Evolutionary conservation across 2,888 invertebrate species (phyloP).

Genomic region (Limenitis camilla): DNA sequence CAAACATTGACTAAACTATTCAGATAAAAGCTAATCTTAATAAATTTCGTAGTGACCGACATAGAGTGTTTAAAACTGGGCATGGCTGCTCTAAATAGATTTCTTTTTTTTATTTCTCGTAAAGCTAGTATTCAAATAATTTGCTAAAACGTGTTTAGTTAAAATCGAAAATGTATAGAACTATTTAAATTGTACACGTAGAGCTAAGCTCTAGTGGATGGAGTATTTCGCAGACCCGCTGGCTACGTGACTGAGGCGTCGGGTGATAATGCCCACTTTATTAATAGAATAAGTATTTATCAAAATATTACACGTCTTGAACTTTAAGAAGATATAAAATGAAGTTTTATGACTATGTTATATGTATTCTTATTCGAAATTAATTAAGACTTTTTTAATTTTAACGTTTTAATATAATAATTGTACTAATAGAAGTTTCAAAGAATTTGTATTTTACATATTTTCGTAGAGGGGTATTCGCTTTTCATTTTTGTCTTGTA

Average conservation of each 20-base stretch:
- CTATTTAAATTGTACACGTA: slow-evolving; percentile 7
- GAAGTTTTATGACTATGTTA: neutral
- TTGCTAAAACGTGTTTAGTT: neutral
- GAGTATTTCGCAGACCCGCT: slow-evolving; percentile 18
- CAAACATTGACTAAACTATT: too few species aligned
- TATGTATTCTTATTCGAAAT: neutral
- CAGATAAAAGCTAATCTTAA: too few species aligned
- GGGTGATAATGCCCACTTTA: slow-evolving; percentile 16
- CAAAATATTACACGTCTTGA: slow-evolving; percentile 14
- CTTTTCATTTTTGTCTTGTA: slow-evolving; percentile 14
- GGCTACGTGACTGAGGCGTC: slow-evolving; percentile 19
- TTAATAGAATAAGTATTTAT: slow-evolving; percentile 19
- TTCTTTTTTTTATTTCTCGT: too few species aligned
- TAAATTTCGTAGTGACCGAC: too few species aligned
- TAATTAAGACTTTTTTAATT: neutral
- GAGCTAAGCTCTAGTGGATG: slow-evolving; percentile 1
- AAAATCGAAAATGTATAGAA: neutral
- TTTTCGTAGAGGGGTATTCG: too few species aligned
- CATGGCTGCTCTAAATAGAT: too few species aligned
- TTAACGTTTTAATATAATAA: too few species aligned
- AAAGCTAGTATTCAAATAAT: neutral
- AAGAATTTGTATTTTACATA: neutral
- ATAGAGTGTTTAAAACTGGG: too few species aligned
- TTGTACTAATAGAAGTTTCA: neutral
- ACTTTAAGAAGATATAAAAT: slow-evolving; percentile 5